Conservation (phyloP, 2,113 vertebrate genomes). For the Arvicanthis niloticus region DNA sequence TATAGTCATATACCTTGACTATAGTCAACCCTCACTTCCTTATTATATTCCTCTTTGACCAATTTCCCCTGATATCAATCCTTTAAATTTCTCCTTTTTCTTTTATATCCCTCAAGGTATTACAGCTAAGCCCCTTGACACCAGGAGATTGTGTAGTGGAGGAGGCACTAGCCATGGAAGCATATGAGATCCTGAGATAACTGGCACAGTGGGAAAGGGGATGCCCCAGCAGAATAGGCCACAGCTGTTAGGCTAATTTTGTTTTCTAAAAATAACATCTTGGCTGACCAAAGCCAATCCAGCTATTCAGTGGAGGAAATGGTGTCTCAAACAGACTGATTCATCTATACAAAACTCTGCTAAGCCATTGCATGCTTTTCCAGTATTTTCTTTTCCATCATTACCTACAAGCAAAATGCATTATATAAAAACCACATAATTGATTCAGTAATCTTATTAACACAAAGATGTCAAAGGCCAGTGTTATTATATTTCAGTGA, state of each 20-base stretch:
- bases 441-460: constrained; percentile 17
- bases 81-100: background rate
- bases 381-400: constrained; percentile 48
- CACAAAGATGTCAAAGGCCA: constrained; percentile 9
- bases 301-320: constrained; percentile 15
- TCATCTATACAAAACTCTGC: constrained; percentile 28
- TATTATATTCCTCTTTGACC: background rate
- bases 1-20: background rate
- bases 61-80: background rate
- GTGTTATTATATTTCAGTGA: constrained; percentile 36
- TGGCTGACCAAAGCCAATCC: constrained; percentile 28
- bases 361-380: background rate
- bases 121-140: background rate
- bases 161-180: background rate
- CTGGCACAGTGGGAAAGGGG: background rate
- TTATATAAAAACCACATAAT: background rate
- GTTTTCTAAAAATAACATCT: constrained; percentile 56
- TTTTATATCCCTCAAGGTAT: background rate
- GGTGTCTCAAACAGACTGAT: background rate
- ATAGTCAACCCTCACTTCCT: background rate
- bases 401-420: background rate
- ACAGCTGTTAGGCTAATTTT: constrained; percentile 51
- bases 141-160: constrained; percentile 2
- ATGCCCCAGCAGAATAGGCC: background rate
- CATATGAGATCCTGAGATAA: background rate